Conservation (phyloP, 2,888 invertebrate species). For the Pterostichus niger region DNA sequence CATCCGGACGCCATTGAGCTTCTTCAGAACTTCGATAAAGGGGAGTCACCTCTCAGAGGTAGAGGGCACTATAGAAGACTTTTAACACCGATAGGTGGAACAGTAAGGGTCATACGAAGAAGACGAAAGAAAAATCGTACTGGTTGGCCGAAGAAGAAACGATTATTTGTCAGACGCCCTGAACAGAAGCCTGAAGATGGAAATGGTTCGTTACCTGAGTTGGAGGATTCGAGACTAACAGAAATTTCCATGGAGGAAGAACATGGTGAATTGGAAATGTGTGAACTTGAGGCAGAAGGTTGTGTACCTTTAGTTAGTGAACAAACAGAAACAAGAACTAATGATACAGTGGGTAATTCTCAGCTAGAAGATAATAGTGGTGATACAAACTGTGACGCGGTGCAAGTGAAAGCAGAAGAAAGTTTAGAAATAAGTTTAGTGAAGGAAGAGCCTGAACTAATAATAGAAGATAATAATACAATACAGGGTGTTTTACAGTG, state of each 20-base stretch:
- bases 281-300: conserved; percentile 59
- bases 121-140: conserved; percentile 87
- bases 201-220: conserved; percentile 68
- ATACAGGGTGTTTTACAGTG: conserved; percentile 59
- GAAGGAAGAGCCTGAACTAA: neutral
- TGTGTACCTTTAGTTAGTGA: conserved; percentile 75
- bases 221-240: conserved; percentile 68
- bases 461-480: conserved; percentile 32
- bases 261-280: conserved; percentile 69
- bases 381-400: conserved; percentile 33
- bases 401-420: conserved; percentile 7
- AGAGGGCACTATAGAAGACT: conserved; percentile 67
- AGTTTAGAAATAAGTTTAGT: neutral
- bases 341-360: conserved; percentile 36
- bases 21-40: conserved; percentile 76
- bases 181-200: conserved; percentile 74
- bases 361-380: conserved; percentile 18
- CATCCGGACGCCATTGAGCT: conserved; percentile 73
- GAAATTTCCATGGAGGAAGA: conserved; percentile 71
- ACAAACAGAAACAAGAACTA: conserved; percentile 71
- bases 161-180: conserved; percentile 73
- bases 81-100: conserved; percentile 67
- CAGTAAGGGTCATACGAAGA: conserved; percentile 73
- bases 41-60: conserved; percentile 65
- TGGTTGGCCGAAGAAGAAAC: conserved; percentile 87